Evolutionary conservation across 2,113 vertebrate species (phyloP), one percentile per base, ranked within the genome.

Genomic region (Pedionomus torquatus): DNA sequence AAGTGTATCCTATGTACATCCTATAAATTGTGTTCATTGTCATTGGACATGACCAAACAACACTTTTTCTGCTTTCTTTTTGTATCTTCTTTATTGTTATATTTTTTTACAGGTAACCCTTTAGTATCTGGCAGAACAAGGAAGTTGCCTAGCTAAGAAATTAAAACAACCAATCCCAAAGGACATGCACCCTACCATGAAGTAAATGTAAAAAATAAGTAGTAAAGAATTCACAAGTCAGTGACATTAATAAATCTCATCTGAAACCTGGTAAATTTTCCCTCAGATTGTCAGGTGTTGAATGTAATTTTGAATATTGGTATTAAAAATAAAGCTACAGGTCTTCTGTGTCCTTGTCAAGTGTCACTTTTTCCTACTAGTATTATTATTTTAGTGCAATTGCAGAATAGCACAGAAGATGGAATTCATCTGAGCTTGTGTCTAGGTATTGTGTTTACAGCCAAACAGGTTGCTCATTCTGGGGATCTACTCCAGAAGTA

Each of bases 311-410:
- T 8, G 7, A 5, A 7, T 2, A 66, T 82, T 90, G 8, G 19
- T 25, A 48, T 17, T 44, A 35, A 57, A 10, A 58, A 20, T 26
- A 70, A 82, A 87, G n/a, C 7, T 33, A 17, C 17, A 63, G 8
- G 7, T 9, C 5, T 43, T 57, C 5, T 49, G 76, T 70, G 7
- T 20, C 20, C 49, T 70, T 57, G 2, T 33, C 23, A 72, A 52
- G 4, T n/a, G 5, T 60, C 51, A 28, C 9, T n/a, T 37, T 54
- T 4, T 7, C 1, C 13, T 1, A 28, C 8, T 9, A 4, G 12
- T 77, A 6, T 39, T 51, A 61, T 52, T 37, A 35, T 48, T 57
- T 72, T 57, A 39, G 1, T 14, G 44, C 6, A 66, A 30, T 25
- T 60, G 12, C 16, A 82, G 20, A 28, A 46, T 21, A 51, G 3